phyloP scores from a whole-genome alignment of 2,113 vertebrate species.

The Pundamilia nyererei region DNA sequence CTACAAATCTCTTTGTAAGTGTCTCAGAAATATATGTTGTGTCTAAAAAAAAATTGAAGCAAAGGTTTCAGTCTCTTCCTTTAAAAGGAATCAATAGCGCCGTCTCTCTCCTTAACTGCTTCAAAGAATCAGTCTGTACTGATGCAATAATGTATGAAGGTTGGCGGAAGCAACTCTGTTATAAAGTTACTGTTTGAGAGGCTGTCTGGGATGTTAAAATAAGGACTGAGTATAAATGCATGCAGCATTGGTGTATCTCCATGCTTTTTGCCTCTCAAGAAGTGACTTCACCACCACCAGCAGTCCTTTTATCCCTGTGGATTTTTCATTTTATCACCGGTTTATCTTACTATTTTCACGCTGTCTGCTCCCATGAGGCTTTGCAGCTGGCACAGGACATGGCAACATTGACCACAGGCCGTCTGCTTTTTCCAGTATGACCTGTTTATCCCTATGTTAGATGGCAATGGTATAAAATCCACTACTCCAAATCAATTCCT shows the following conservation, averaged over 20 bases:
- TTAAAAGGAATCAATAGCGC: slow-evolving; percentile 55
- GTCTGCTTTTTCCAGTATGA: slow-evolving; percentile 11
- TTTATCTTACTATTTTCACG: neutral
- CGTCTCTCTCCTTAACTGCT: slow-evolving; percentile 32
- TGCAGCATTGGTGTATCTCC: neutral
- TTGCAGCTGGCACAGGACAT: neutral
- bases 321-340: neutral
- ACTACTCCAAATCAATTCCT: slow-evolving; percentile 37
- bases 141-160: slow-evolving; percentile 53
- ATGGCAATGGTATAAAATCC: slow-evolving; percentile 12
- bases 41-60: neutral
- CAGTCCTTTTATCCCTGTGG: neutral
- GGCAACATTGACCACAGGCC: slow-evolving; percentile 19
- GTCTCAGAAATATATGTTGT: slow-evolving; percentile 25
- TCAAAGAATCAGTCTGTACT: slow-evolving; percentile 32
- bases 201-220: slow-evolving; percentile 23
- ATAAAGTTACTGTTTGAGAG: slow-evolving; percentile 41
- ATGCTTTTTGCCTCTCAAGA: slow-evolving; percentile 15
- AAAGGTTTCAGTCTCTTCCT: slow-evolving; percentile 17
- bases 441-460: slow-evolving; percentile 31
- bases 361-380: slow-evolving; percentile 13
- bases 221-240: slow-evolving; percentile 9
- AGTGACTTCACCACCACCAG: neutral
- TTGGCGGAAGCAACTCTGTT: slow-evolving; percentile 32
- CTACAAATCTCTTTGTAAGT: neutral